Evolutionary conservation across 2,797 vertebrate genomes (phyloP).

Genomic region (Pampus argenteus): DNA sequence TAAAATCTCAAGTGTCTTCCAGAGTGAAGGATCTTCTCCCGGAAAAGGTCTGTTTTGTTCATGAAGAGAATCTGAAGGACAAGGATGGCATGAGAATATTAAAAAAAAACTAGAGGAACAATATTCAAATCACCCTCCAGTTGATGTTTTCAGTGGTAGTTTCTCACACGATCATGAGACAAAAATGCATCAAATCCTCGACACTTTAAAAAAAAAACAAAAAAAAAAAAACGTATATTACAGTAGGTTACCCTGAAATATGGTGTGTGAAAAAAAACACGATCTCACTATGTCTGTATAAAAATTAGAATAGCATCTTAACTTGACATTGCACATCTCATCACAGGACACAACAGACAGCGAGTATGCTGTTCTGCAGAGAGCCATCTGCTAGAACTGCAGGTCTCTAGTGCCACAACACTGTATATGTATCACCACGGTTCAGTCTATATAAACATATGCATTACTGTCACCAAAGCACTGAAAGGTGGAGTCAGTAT

Average conservation of each 20-base stretch:
- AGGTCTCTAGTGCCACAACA: not conserved
- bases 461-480: not conserved
- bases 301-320: not conserved
- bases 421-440: not conserved
- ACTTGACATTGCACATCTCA: not conserved
- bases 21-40: constrained; percentile 78
- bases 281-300: not conserved
- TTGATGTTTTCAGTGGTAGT: not conserved
- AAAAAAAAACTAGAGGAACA: not conserved
- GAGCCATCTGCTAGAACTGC: not conserved
- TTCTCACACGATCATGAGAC: not conserved
- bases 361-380: not conserved
- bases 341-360: not conserved
- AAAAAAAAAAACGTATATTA: not conserved
- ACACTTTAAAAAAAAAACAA: not conserved
- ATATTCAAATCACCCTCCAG: not conserved
- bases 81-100: not conserved
- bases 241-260: not conserved
- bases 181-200: not conserved
- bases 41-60: constrained; percentile 85
- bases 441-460: not conserved
- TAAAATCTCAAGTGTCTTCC: constrained; percentile 79
- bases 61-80: constrained; percentile 81
- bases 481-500: not conserved
- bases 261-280: not conserved